Percentiles rank a stretch among this genome's conserved stretches.
Evolutionary conservation across 2,797 vertebrate species (phyloP).

Genomic region (Bryconaethiops microstoma): DNA sequence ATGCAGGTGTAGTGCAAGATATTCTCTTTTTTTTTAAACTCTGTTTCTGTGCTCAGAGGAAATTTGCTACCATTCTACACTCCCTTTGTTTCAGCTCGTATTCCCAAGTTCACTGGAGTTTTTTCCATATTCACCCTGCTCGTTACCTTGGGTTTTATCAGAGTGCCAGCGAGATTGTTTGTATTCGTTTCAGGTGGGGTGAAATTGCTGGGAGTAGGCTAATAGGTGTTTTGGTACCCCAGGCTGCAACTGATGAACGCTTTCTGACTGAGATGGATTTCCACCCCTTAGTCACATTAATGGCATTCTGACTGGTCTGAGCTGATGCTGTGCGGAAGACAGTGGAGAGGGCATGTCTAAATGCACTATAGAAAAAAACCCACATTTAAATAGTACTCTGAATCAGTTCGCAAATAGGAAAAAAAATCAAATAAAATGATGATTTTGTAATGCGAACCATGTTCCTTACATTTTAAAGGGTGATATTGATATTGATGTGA

Average conservation of each 20-base stretch:
- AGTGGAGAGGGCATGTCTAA: not conserved
- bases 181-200: conserved; percentile 4
- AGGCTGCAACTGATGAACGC: conserved; percentile 11
- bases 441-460: not conserved
- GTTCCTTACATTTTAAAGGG: conserved; percentile 3
- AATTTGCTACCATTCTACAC: not conserved
- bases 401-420: not conserved
- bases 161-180: not conserved
- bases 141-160: conserved; percentile 4
- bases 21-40: not conserved
- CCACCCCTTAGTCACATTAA: conserved; percentile 10
- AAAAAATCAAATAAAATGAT: not conserved
- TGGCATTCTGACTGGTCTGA: not conserved
- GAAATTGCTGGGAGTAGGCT: not conserved
- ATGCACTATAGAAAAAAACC: not conserved
- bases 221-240: conserved; percentile 19
- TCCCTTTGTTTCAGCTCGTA: not conserved
- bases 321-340: not conserved
- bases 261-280: conserved; percentile 22
- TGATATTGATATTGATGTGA: conserved; percentile 2
- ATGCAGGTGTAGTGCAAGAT: not conserved
- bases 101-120: not conserved
- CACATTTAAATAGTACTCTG: not conserved
- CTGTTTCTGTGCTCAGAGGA: not conserved
- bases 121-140: not conserved